These are phyloP conservation scores for Nesoenas mayeri DNA, from an alignment of 2,113 vertebrate species.

Conservation along the genomic window DNA sequence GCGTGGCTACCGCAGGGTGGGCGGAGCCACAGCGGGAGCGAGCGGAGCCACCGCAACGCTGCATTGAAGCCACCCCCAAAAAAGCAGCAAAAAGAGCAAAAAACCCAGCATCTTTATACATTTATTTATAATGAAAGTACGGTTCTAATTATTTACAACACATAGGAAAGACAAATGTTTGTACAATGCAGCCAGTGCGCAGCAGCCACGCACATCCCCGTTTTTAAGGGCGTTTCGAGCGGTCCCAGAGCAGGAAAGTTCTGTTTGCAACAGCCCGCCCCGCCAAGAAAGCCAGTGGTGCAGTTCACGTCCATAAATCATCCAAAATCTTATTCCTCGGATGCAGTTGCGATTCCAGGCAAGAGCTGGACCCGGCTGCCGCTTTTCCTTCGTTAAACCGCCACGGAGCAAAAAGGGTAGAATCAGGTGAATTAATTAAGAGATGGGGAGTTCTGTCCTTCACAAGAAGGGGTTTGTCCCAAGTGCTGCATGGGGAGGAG, in stretches of 20 bases:
- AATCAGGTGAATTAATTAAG: background rate
- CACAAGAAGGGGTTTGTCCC: background rate
- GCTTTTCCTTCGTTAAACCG: background rate
- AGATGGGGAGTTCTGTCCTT: background rate
- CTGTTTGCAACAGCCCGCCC: slow-evolving; percentile 1
- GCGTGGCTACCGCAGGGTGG: background rate
- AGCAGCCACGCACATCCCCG: background rate
- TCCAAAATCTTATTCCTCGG: background rate
- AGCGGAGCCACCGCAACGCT: background rate
- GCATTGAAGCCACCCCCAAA: no score
- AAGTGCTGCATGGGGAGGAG: background rate
- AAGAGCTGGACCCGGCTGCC: background rate
- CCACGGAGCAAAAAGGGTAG: background rate
- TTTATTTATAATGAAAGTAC: slow-evolving; percentile 80
- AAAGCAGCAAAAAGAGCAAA: no score
- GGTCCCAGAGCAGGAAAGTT: background rate
- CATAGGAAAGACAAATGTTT: slow-evolving; percentile 50
- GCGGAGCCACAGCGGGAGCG: no score
- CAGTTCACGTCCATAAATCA: background rate
- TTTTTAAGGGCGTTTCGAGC: background rate
- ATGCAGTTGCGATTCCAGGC: background rate
- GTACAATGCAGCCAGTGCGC: slow-evolving; percentile 43
- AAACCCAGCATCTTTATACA: slow-evolving; percentile 61
- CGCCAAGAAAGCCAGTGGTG: background rate
- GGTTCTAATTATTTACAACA: slow-evolving; percentile 77